Evolutionary conservation across 2,113 vertebrate species (phyloP).

Genomic region (Boleophthalmus pectinirostris): DNA sequence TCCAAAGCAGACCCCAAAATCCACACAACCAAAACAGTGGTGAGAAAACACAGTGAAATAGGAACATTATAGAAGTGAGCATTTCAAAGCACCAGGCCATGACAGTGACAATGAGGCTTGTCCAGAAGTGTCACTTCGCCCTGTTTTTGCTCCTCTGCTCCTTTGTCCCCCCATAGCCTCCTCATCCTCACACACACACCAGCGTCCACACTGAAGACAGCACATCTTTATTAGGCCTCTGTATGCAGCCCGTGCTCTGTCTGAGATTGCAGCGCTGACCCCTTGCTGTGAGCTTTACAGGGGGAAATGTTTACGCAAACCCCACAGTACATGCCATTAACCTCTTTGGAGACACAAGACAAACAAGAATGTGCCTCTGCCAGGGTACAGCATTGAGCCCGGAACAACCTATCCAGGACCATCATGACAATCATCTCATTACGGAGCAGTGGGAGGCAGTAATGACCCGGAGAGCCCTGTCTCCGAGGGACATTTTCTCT

Average conservation of each 20-base stretch:
- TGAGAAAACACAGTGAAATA: conserved; percentile 37
- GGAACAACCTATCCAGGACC: conserved; percentile 58
- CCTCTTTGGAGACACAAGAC: conserved; percentile 68
- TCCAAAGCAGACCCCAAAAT: conserved; percentile 37
- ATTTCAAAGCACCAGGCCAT: conserved; percentile 59
- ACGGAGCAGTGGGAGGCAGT: conserved; percentile 48
- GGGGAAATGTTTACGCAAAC: conserved; percentile 70
- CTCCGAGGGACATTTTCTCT: conserved; percentile 41
- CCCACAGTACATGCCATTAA: conserved; percentile 69
- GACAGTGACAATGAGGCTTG: conserved; percentile 62
- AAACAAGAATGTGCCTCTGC: conserved; percentile 61
- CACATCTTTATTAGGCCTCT: conserved; percentile 69
- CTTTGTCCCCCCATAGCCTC: conserved; percentile 12
- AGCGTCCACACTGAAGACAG: conserved; percentile 35
- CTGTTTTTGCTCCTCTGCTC: conserved; percentile 27
- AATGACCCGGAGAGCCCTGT: conserved; percentile 43
- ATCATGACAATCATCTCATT: conserved; percentile 71
- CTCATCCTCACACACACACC: conserved; percentile 16
- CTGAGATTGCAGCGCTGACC: conserved; percentile 70
- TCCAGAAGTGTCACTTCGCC: conserved; percentile 59
- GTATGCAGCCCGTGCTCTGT: conserved; percentile 60
- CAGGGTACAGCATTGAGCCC: conserved; percentile 58
- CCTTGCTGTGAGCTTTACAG: conserved; percentile 65
- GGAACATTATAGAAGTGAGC: conserved; percentile 49
- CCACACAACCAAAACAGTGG: conserved; percentile 20